Base-by-base conservation (phyloP, 2,888 invertebrate genomes). In the Tenodera sinensis region DNA sequence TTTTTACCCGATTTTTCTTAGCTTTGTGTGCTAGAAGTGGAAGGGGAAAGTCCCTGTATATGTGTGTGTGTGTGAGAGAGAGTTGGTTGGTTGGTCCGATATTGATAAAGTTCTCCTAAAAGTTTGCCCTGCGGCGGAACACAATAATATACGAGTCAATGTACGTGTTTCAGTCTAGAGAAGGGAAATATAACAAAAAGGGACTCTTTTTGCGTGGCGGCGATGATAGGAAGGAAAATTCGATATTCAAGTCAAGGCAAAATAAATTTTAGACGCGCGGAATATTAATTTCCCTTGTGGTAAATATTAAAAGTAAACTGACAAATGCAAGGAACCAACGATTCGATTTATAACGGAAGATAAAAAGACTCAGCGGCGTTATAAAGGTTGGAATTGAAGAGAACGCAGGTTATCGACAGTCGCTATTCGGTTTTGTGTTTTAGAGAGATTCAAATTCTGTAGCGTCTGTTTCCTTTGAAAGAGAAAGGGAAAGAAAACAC, bases 31-130 rank as follows among this genome's bases (percentile, higher is more conserved):
- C 54, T 42, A 71, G 54, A 71, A 71, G 20, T 71, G 54, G 54
- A 71, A 71, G 25, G 54, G 54, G 54, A 20, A 71, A 71, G 54
- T 71, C 54, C 54, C 54, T 71, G 54, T 71, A 25, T 71, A 25
- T 71, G 54, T 71, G 54, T 71, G 54, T 71, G 54, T 71, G 54
- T 15, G 54, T 3, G 54, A 15, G 54, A 71, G 54, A 71, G 54
- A 25, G 54, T 71, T 71, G 54, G 54, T 71, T 42, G 27, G 47
- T 27, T 85, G 85, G 85, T 54, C 85, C 27, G 27, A 47, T 85
- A 85, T 85, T 85, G 85, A 85, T 85, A 85, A 85, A 85, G 85
- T 85, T 85, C 85, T 28, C 54, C 47, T 54, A 85, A 85, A 85
- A 85, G 47, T 85, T 85, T 85, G 47, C 54, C 54, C 85, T 85